Percentiles rank a stretch among this genome's conserved stretches.
Conservation (phyloP, 2,113 vertebrate genomes). For the Struthio camelus region DNA sequence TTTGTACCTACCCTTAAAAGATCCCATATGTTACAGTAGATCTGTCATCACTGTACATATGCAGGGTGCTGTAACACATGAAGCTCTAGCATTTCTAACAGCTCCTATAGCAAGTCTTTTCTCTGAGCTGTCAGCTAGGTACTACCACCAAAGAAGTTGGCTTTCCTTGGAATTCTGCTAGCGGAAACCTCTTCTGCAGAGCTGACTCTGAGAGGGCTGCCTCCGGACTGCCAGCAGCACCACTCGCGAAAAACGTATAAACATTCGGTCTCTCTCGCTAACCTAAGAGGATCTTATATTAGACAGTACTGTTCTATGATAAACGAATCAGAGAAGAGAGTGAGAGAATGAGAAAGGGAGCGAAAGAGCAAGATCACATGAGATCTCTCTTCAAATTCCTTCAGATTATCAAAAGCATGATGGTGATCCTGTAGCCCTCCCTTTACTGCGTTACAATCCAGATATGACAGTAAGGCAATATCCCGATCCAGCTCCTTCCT, state of each 20-base stretch:
- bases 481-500: background rate
- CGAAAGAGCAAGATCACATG: no score
- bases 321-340: rapidly evolving
- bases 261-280: background rate
- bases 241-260: background rate
- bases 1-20: conserved; percentile 40
- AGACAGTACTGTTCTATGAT: background rate
- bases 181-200: background rate
- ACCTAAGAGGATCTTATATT: background rate
- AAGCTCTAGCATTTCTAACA: conserved; percentile 66
- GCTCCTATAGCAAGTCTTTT: conserved; percentile 32
- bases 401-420: background rate
- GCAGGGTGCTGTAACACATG: conserved; percentile 39
- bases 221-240: background rate
- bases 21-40: conserved; percentile 59
- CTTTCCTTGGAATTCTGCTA: conserved; percentile 8
- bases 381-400: background rate
- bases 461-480: background rate
- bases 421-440: background rate
- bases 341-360: no score
- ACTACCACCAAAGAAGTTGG: background rate
- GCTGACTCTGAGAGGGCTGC: background rate
- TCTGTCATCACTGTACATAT: conserved; percentile 70
- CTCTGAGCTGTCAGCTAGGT: conserved; percentile 43
- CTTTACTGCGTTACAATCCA: background rate